These are phyloP conservation scores for Eucera pruinosa DNA, from an alignment of 2,888 invertebrate species.

Conservation along the genomic window DNA sequence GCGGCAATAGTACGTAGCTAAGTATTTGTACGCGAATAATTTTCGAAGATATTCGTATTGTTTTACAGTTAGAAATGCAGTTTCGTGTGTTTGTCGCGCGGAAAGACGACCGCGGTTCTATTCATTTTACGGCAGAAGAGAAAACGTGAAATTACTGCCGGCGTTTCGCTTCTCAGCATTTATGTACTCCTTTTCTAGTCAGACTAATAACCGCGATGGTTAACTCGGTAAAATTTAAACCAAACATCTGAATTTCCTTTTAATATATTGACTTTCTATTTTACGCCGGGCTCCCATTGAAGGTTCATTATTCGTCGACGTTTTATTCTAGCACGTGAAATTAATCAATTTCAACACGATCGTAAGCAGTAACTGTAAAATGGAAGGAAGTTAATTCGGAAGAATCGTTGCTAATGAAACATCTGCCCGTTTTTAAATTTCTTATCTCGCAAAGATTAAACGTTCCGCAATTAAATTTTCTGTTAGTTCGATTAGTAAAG, in stretches of 20 bases:
- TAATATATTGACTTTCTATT: conserved; percentile 25
- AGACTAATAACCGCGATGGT: conserved; percentile 10
- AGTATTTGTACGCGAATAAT: neutral
- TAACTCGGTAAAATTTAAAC: conserved; percentile 4
- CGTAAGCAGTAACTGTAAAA: no score
- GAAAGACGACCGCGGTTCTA: neutral
- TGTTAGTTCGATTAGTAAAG: no score
- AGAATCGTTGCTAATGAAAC: neutral
- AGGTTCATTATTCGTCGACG: conserved; percentile 1
- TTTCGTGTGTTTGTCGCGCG: neutral
- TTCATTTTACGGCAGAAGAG: conserved; percentile 10
- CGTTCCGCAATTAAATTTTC: no score
- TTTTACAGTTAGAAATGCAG: neutral
- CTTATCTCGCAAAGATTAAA: no score
- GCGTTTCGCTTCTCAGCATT: neutral
- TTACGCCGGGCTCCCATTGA: conserved; percentile 7
- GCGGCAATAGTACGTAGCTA: neutral
- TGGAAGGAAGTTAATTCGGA: no score
- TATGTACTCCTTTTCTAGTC: conserved; percentile 4
- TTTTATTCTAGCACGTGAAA: neutral
- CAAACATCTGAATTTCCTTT: conserved; percentile 21
- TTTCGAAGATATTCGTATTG: neutral
- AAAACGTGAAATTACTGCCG: conserved; percentile 32
- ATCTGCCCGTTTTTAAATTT: neutral
- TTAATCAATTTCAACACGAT: no score